Evolutionary conservation across 2,113 vertebrate genomes (phyloP).

Genomic region (Cheirogaleus medius): DNA sequence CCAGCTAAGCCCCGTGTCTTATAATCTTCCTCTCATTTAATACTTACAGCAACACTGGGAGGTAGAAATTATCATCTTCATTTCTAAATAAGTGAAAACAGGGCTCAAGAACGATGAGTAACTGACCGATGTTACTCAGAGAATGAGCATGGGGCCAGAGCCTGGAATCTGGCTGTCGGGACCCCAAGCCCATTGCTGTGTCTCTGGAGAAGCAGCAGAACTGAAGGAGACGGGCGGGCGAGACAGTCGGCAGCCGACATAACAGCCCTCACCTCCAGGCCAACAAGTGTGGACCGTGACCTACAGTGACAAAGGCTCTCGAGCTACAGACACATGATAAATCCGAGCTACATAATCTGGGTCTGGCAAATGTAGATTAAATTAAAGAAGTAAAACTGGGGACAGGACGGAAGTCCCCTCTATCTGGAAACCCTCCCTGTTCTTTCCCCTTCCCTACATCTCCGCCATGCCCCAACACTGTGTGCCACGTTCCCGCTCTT

Average conservation of each 20-base stretch:
- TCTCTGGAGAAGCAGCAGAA: neutral
- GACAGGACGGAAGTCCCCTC: neutral
- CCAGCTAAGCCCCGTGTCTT: neutral
- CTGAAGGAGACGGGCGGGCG: neutral
- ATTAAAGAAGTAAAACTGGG: neutral
- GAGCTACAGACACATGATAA: neutral
- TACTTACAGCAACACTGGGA: neutral
- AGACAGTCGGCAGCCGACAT: neutral
- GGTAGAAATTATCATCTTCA: neutral
- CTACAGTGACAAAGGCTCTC: neutral
- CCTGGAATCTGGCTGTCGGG: neutral
- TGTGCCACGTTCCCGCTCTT: neutral
- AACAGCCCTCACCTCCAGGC: neutral
- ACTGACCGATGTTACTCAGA: neutral
- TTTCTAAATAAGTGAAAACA: neutral
- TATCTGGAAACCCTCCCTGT: neutral
- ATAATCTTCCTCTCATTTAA: neutral
- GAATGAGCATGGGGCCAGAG: neutral
- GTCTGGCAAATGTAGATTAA: neutral
- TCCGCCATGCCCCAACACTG: too few species aligned
- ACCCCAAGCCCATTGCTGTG: neutral
- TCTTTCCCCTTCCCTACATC: too few species aligned
- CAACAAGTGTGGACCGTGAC: neutral
- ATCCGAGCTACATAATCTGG: neutral
- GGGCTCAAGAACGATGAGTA: neutral